phyloP scores from a whole-genome alignment of 2,888 invertebrate genomes.

The Erebia ligea region DNA sequence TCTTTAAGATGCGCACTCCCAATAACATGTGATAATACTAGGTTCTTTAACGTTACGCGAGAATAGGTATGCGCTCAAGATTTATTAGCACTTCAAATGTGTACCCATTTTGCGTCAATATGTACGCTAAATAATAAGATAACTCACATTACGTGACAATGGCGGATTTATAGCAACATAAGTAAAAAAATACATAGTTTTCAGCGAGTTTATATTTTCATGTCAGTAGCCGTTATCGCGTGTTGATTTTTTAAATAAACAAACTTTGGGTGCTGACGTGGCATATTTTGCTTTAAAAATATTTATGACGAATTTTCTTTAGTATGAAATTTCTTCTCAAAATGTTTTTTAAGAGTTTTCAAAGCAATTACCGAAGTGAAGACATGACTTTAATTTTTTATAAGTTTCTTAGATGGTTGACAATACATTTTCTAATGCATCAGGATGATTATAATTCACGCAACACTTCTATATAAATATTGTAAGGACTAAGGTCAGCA shows the following conservation, averaged over 20 bases:
- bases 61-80: slow-evolving; percentile 8
- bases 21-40: slow-evolving; percentile 13
- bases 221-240: not conserved
- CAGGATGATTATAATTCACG: too few relatives aligned
- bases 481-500: too few relatives aligned
- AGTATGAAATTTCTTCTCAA: not conserved
- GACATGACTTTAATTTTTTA: too few relatives aligned
- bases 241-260: slow-evolving; percentile 19
- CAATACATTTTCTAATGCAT: too few relatives aligned
- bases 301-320: not conserved
- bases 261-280: not conserved
- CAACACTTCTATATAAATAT: too few relatives aligned
- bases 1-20: not conserved
- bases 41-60: slow-evolving; percentile 22
- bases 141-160: slow-evolving; percentile 29
- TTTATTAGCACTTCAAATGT: slow-evolving; percentile 29
- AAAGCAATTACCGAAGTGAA: too few relatives aligned
- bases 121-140: slow-evolving; percentile 34
- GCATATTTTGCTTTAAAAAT: not conserved
- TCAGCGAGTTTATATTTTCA: not conserved
- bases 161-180: slow-evolving; percentile 23
- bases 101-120: slow-evolving; percentile 21
- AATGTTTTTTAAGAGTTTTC: too few relatives aligned
- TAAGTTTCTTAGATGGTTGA: too few relatives aligned
- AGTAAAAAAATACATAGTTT: slow-evolving; percentile 1